A percentile compares a stretch with the other conserved stretches of the same genome.
Evolutionary conservation across 2,113 vertebrate species (phyloP).

Genomic region (Cyprinodon tularosa): DNA sequence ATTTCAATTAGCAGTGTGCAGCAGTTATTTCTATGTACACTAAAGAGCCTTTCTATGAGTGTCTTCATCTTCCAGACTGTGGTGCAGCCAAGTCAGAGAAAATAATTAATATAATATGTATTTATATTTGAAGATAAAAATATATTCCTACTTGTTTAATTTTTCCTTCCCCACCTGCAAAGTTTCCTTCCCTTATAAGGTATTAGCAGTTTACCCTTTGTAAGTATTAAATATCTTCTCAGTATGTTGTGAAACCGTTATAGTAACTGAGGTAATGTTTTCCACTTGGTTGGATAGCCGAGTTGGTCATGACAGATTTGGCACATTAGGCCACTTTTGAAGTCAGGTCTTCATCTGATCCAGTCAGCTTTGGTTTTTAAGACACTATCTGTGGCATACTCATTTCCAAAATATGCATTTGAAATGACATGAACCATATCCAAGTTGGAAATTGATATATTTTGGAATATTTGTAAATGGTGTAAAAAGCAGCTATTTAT

Average conservation of each 20-base stretch:
- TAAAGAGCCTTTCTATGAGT: too few relatives aligned
- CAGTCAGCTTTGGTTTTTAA: constrained; percentile 42
- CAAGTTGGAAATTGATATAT: constrained; percentile 9
- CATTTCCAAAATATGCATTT: constrained; percentile 37
- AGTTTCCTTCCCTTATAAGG: background rate
- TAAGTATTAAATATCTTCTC: constrained; percentile 12
- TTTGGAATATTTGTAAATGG: constrained; percentile 1
- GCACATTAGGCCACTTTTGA: constrained; percentile 33
- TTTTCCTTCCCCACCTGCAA: background rate
- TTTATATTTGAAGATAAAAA: too few relatives aligned
- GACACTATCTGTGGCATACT: constrained; percentile 34
- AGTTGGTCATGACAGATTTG: constrained; percentile 41
- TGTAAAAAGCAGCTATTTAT: constrained; percentile 30
- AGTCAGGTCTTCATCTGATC: constrained; percentile 35
- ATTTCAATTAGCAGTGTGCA: too few relatives aligned
- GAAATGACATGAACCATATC: constrained; percentile 23
- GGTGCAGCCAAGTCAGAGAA: too few relatives aligned
- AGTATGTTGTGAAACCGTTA: constrained; percentile 26
- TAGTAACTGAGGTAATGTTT: constrained; percentile 48
- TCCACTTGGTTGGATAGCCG: constrained; percentile 40
- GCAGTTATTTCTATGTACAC: too few relatives aligned
- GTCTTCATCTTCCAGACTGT: too few relatives aligned
- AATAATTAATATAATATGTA: too few relatives aligned
- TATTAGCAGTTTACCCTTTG: background rate
- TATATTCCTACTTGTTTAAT: too few relatives aligned